Conservation (phyloP, 2,888 invertebrate species). For the Eupithecia abbreviata region DNA sequence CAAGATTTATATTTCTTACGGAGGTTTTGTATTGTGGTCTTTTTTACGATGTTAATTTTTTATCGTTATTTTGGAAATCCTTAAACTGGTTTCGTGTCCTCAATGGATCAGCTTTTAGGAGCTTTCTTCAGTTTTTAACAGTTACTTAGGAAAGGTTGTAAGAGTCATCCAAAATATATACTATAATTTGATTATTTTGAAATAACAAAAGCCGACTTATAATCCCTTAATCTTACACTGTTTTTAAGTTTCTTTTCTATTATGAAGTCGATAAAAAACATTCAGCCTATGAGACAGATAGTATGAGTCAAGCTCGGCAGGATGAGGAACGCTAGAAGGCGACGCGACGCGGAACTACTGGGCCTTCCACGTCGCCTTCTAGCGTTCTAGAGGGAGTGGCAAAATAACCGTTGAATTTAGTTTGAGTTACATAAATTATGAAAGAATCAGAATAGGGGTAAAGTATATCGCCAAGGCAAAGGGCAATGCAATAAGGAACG, state of each 20-base stretch:
- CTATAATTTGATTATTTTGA: too few relatives aligned
- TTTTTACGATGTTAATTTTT: background rate
- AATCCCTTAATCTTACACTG: too few relatives aligned
- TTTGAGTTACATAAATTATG: background rate
- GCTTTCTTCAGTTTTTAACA: background rate
- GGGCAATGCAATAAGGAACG: slow-evolving; percentile 19
- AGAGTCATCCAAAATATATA: background rate
- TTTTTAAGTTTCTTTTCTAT: too few relatives aligned
- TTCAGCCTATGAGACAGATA: background rate
- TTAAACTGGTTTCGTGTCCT: slow-evolving; percentile 2
- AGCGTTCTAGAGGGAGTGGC: background rate
- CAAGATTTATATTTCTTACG: background rate
- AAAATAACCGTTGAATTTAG: background rate
- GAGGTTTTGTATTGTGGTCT: background rate
- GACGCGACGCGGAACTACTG: background rate
- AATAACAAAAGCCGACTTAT: too few relatives aligned
- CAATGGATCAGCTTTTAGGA: background rate
- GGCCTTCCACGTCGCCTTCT: background rate
- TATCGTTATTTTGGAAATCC: background rate
- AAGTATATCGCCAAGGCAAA: slow-evolving; percentile 14
- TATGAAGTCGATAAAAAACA: background rate
- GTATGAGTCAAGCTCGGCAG: background rate
- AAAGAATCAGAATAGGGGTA: background rate
- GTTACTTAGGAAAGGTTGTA: background rate
- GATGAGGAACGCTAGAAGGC: too few relatives aligned